phyloP scores from a whole-genome alignment of 2,888 invertebrate species.

The Teleiodes luculella region DNA sequence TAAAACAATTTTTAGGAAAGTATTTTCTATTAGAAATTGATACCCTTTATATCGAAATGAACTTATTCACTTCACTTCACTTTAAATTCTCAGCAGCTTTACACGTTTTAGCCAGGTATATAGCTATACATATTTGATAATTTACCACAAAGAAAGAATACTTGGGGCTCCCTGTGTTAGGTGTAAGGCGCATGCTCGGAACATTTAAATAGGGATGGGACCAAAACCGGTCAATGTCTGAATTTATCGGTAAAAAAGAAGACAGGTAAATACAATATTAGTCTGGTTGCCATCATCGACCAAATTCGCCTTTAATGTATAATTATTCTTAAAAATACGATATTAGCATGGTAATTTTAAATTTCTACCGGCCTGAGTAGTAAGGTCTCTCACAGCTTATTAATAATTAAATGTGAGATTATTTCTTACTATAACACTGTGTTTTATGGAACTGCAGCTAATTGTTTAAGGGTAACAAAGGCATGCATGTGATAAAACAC shows the following conservation, averaged over 20 bases:
- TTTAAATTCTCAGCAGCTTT: constrained; percentile 1
- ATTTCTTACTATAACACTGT: too few species aligned
- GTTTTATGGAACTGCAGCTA: too few species aligned
- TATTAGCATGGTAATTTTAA: too few species aligned
- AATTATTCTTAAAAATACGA: too few species aligned
- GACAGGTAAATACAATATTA: too few species aligned
- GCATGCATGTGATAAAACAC: too few species aligned
- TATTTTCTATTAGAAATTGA: background rate
- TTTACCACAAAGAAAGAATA: constrained; percentile 45
- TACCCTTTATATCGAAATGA: background rate
- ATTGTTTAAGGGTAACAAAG: too few species aligned
- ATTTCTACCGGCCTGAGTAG: too few species aligned
- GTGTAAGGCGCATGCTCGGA: constrained; percentile 52
- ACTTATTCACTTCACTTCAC: background rate
- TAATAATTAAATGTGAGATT: too few species aligned
- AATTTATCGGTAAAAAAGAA: background rate
- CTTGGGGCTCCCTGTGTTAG: constrained; percentile 33
- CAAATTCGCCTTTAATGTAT: too few species aligned
- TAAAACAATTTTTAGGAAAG: background rate
- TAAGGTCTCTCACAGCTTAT: too few species aligned
- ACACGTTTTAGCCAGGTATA: background rate
- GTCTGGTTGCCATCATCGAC: too few species aligned
- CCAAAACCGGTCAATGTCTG: background rate
- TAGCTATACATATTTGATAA: background rate
- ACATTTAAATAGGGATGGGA: constrained; percentile 37